Base-by-base conservation (phyloP, 2,888 invertebrate species). In the Taphrorychus bicolor region DNA sequence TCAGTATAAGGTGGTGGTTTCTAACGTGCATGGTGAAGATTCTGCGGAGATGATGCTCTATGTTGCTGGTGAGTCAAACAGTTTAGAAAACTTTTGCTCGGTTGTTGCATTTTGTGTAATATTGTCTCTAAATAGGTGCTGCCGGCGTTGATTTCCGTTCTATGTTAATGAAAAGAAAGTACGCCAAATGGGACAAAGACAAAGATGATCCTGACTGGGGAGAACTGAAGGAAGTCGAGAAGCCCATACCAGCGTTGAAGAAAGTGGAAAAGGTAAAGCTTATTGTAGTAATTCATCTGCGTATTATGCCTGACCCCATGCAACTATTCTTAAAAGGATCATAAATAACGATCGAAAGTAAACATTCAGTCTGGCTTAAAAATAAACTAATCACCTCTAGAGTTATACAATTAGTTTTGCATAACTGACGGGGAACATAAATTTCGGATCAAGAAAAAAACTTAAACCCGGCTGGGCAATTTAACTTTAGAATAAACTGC, bases 111-210 rank as follows among this genome's bases (percentile, higher is more conserved):
- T n/a, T n/a, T n/a, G n/a, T n/a, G 16, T 9, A 51, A 51, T 7
- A 11, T 51, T 51, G 19, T 3, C 2, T 2, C n/a, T 51, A 14
- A 40, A 22, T 23, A 93, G 98, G 97, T 85, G 91, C 97, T 72
- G 96, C 96, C 84, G 97, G 97, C 74, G 94, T 98, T 92, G 99
- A 99, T 85, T 99, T 98, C 92, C 91, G 99, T 84, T 91, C 97
- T 71, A 93, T 98, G 93, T 87, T 99, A 76, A 97, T 97, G 84
- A 97, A 96, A 86, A 91, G 95, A 79, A 95, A 94, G 84, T 96
- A 96, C 82, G 92, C 93, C 77, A 94, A 95, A 87, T 96, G 95
- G 95, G 93, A 88, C 69, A 90, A 91, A 82, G 92, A 95, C 74
- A 93, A 97, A 75, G 92, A 91, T 59, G 96, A 97, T 77, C 93